Base-by-base conservation (phyloP, 2,888 invertebrate species). In the Dicyrtoma fusca region DNA sequence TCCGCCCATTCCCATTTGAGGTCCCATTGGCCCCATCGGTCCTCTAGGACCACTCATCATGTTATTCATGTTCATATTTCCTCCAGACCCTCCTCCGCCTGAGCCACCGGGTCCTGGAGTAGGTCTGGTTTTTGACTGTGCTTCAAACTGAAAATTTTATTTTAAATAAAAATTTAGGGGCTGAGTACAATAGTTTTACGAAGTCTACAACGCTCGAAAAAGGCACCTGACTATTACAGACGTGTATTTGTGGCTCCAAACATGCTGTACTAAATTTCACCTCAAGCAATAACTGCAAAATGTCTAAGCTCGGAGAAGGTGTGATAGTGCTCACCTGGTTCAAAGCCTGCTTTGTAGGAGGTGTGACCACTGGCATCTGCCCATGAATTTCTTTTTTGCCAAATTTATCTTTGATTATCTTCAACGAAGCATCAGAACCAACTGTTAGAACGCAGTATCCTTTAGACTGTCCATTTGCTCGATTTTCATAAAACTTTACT, bases 401-500 rank as follows among this genome's bases (percentile, higher is more conserved):
- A 77, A 99, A 86, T 80, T 95, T 90, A 80, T 99, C 98, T 89
- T 98, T 89, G 74, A 96, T 91, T 82, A 90, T 86, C 71, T 95
- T 88, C 84, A 95, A 89, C 80, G 97, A 96, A 77, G 89, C 88
- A 82, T 98, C 97, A 0, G 97, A 96, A 17, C 94, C 95, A 78
- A 99, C 87, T 1, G 95, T 93, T 80, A 98, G 91, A 64, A 97
- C 92, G 83, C 97, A 98, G 86, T 97, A 99, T 42, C 99, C 96
- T 87, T 98, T 98, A 0, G 96, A 97, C 85, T 97, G 97, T 26
- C 98, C 98, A 86, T 98, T 98, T 45, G 96, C 92, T 82, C 98
- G 89, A 86, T 99, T 99, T 85, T 99, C 99, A 86, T 97, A 97
- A 86, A 99, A 99, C 86, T 98, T 98, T 47, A 99, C 96, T 84